Conservation (phyloP, 2,113 vertebrate genomes). For the Hyperoodon ampullatus region DNA sequence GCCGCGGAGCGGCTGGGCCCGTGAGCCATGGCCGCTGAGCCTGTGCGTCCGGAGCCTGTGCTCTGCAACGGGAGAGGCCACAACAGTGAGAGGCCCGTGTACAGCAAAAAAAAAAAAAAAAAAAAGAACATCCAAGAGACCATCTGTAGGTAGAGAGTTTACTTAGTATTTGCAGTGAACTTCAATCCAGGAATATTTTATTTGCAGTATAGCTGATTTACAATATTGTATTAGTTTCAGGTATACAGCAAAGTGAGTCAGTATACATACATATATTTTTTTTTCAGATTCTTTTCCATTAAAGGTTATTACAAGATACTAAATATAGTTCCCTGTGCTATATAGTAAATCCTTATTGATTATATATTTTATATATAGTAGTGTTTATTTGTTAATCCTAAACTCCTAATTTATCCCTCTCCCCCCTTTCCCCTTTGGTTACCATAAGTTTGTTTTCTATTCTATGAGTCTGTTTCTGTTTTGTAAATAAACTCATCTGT, state of each 20-base stretch:
- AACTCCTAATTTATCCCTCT: neutral
- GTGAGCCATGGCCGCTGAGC: no score
- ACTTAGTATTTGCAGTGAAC: neutral
- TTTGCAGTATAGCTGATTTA: neutral
- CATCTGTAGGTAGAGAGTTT: neutral
- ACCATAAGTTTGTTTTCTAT: neutral
- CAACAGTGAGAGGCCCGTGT: rapidly evolving
- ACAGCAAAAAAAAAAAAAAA: no score
- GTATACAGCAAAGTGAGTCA: neutral
- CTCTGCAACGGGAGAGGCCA: no score
- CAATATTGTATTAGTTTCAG: neutral
- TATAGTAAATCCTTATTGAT: neutral
- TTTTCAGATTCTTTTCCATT: neutral
- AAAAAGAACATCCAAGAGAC: neutral
- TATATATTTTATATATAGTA: neutral
- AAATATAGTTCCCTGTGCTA: neutral
- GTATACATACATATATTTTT: neutral
- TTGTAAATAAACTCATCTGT: neutral
- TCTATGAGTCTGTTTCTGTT: neutral
- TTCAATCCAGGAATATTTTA: neutral
- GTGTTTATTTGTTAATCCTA: neutral
- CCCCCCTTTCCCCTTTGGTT: neutral
- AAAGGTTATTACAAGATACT: neutral
- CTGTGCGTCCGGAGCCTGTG: no score
- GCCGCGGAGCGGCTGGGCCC: no score